Evolutionary conservation across 2,797 vertebrate genomes (phyloP).

Genomic region (Menidia menidia): DNA sequence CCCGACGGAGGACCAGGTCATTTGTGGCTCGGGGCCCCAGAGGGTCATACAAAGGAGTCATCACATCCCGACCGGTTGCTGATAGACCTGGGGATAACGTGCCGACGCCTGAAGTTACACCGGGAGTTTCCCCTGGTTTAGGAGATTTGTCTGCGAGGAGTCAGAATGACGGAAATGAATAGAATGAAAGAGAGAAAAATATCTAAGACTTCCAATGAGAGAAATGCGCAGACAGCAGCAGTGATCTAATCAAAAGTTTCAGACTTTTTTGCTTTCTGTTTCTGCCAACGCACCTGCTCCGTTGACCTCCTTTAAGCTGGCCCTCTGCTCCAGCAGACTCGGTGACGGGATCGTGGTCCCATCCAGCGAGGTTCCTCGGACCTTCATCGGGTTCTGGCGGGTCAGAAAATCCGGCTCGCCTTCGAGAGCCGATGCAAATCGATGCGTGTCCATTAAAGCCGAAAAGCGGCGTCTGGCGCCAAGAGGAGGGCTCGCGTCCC

Average conservation of each 20-base stretch:
- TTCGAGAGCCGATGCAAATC: conserved; percentile 87
- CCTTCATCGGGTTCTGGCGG: conserved; percentile 78
- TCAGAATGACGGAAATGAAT: conserved; percentile 15
- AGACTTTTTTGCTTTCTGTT: conserved; percentile 15
- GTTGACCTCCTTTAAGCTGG: conserved; percentile 71
- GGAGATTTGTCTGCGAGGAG: conserved; percentile 71
- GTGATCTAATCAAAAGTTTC: conserved; percentile 9
- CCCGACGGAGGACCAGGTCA: conserved; percentile 90
- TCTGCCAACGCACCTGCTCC: conserved; percentile 65
- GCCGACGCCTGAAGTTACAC: conserved; percentile 33
- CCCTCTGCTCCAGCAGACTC: conserved; percentile 72
- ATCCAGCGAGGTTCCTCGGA: conserved; percentile 84
- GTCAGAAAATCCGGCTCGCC: conserved; percentile 82
- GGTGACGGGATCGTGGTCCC: conserved; percentile 66
- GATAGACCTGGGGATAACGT: conserved; percentile 66
- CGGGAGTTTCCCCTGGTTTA: conserved; percentile 66
- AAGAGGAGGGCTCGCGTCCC: conserved; percentile 90
- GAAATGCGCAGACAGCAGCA: not conserved
- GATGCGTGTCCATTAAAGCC: conserved; percentile 90
- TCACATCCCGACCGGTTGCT: conserved; percentile 73
- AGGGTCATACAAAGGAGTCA: conserved; percentile 80
- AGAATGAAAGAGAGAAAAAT: not conserved
- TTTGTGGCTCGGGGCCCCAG: conserved; percentile 88
- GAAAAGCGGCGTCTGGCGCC: conserved; percentile 91
- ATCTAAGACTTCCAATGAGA: not conserved